phyloP scores from a whole-genome alignment of 1,140 invertebrate genomes.

The Bombus terrestris region DNA sequence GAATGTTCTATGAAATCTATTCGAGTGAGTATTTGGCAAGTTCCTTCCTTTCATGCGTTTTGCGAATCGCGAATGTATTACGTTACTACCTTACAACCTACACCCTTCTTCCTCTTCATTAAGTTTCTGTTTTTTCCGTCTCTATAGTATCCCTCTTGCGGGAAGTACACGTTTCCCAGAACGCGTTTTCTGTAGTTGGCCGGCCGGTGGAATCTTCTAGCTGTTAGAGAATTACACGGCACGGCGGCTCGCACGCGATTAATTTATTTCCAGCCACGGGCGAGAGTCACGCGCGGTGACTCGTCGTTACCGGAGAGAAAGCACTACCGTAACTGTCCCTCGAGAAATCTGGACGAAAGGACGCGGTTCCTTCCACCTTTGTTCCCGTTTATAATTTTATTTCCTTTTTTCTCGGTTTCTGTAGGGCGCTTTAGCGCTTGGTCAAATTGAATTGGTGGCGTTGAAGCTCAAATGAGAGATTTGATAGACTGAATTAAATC shows the following conservation, averaged over 20 bases:
- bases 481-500: background rate
- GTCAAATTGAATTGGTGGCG: background rate
- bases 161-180: background rate
- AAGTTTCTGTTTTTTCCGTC: background rate
- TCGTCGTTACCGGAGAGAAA: background rate
- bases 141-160: background rate
- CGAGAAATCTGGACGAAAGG: slow-evolving; percentile 53
- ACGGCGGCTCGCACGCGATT: slow-evolving; percentile 55
- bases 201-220: slow-evolving; percentile 44
- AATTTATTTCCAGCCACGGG: slow-evolving; percentile 62
- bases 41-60: too few species aligned
- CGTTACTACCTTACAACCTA: background rate
- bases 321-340: slow-evolving; percentile 24
- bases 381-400: background rate
- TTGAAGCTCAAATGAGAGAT: background rate
- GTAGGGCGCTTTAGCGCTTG: background rate
- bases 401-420: background rate
- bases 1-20: too few species aligned
- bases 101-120: background rate
- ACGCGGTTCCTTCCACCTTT: slow-evolving; percentile 7
- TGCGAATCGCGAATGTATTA: too few species aligned
- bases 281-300: slow-evolving; percentile 4
- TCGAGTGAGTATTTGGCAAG: too few species aligned
- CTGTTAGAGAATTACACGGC: slow-evolving; percentile 53
- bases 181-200: background rate